These are phyloP conservation scores for Hemibagrus wyckioides DNA, from an alignment of 2,113 vertebrate genomes.

Conservation along the genomic window DNA sequence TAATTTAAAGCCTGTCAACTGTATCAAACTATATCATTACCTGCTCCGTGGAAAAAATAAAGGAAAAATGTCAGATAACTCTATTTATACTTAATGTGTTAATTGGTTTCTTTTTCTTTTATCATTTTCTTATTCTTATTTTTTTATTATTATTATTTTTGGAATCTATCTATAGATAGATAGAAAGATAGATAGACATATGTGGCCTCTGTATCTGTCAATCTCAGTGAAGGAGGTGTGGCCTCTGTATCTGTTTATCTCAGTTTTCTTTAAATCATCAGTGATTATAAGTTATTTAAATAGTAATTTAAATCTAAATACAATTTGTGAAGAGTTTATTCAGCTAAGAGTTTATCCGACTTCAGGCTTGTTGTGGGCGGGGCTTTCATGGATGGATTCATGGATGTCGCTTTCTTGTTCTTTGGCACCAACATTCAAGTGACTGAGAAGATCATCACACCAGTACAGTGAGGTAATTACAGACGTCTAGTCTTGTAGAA, in stretches of 20 bases:
- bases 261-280: neutral
- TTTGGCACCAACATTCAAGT: neutral
- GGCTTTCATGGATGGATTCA: neutral
- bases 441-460: neutral
- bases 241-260: too few relatives aligned
- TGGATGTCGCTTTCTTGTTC: neutral
- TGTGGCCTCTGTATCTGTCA: too few relatives aligned
- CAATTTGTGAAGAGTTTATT: neutral
- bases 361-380: neutral
- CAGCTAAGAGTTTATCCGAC: neutral
- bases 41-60: neutral
- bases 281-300: neutral
- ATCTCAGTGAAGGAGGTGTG: too few relatives aligned
- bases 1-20: constrained; percentile 8
- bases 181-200: too few relatives aligned
- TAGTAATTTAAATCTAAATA: neutral
- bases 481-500: neutral
- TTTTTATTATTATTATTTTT: too few relatives aligned
- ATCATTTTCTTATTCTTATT: too few relatives aligned
- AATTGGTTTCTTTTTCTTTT: constrained; percentile 27
- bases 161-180: too few relatives aligned
- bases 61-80: neutral
- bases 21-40: neutral
- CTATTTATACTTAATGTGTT: constrained; percentile 22
- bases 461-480: neutral